Percentiles rank a stretch among this genome's conserved stretches.
These are phyloP conservation scores for Rhinopomastus cyanomelas DNA, from an alignment of 2,113 vertebrate species.

Conservation along the genomic window DNA sequence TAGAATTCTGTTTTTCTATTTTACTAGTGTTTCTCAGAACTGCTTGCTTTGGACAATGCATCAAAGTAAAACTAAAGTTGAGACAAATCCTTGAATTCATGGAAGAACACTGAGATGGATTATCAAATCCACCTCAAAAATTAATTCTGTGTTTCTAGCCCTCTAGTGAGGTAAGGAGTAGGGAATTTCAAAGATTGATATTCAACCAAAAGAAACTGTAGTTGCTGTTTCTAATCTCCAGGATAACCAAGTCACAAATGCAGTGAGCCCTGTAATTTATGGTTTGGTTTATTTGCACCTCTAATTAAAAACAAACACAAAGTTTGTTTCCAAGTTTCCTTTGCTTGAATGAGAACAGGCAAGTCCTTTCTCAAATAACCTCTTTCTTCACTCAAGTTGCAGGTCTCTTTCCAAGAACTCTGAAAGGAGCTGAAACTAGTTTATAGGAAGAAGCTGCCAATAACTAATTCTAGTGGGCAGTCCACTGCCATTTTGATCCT, in stretches of 20 bases:
- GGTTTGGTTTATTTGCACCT: background rate
- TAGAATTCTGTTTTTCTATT: constrained; percentile 44
- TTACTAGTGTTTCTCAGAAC: constrained; percentile 65
- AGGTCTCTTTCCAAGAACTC: background rate
- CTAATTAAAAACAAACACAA: constrained; percentile 61
- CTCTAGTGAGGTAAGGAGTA: background rate
- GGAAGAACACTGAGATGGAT: background rate
- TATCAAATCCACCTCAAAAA: background rate
- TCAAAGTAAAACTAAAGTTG: constrained; percentile 27
- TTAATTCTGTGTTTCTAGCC: background rate
- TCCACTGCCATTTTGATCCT: constrained; percentile 66
- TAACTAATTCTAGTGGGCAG: constrained; percentile 76
- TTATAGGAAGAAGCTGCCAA: constrained; percentile 57
- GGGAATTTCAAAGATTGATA: background rate
- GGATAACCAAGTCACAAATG: background rate
- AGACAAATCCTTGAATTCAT: background rate
- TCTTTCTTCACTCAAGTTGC: background rate
- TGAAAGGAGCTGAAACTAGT: constrained; percentile 67
- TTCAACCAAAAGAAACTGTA: background rate
- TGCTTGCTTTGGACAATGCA: constrained; percentile 55
- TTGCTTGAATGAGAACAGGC: constrained; percentile 32
- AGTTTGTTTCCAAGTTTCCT: constrained; percentile 44
- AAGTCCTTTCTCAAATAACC: constrained; percentile 5
- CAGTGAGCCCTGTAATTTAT: background rate
- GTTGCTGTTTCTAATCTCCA: background rate